These are phyloP conservation scores for Leptogaster cylindrica DNA, from an alignment of 2,888 invertebrate genomes.

Conservation along the genomic window DNA sequence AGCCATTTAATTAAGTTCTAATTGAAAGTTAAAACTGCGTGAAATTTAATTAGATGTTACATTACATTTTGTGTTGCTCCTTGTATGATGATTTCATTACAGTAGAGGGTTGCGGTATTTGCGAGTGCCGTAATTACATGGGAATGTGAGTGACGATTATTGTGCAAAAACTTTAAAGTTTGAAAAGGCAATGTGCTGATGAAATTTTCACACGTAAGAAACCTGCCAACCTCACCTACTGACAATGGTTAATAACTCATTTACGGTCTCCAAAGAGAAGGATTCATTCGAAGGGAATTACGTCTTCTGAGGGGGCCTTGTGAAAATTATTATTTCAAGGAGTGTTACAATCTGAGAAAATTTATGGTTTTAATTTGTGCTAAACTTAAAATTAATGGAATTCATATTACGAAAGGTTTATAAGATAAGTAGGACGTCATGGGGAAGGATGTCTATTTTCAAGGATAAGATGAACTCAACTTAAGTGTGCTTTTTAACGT, in stretches of 20 bases:
- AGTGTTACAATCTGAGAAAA: slow-evolving; percentile 20
- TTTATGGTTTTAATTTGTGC: slow-evolving; percentile 39
- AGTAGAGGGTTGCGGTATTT: background rate
- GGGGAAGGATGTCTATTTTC: slow-evolving; percentile 7
- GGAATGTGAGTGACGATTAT: slow-evolving; percentile 16
- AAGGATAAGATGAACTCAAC: slow-evolving; percentile 9
- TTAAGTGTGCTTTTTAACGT: slow-evolving; percentile 3
- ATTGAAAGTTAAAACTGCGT: slow-evolving; percentile 45
- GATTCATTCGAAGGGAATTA: slow-evolving; percentile 1
- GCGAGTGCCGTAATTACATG: background rate
- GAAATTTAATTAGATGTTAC: slow-evolving; percentile 44
- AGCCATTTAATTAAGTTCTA: slow-evolving; percentile 44
- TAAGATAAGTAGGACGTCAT: background rate
- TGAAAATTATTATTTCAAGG: slow-evolving; percentile 33
- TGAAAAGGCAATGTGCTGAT: background rate
- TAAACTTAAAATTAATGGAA: slow-evolving; percentile 35
- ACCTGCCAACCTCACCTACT: background rate
- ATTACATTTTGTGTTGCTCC: slow-evolving; percentile 29
- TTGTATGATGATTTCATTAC: slow-evolving; percentile 35
- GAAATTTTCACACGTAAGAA: slow-evolving; percentile 13
- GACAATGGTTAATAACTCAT: slow-evolving; percentile 26
- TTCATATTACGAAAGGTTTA: slow-evolving; percentile 16
- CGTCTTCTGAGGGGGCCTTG: background rate
- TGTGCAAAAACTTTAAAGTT: slow-evolving; percentile 21
- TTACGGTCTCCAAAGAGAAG: background rate